Evolutionary conservation across 92 coral and sea anemone genomes (phyloP).

Genomic region (Actinernus sp.): DNA sequence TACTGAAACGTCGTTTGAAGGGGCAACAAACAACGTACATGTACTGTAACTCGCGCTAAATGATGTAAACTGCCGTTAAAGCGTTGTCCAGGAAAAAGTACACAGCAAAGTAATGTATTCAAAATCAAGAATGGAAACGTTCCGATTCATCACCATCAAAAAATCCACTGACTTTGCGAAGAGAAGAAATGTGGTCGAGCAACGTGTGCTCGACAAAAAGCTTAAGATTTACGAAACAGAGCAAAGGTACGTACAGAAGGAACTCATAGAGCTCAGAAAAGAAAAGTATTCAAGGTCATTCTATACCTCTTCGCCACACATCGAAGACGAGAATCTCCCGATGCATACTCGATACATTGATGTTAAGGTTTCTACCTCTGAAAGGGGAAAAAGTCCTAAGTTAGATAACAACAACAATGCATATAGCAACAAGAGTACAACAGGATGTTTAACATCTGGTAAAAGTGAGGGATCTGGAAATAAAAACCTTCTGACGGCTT

Average conservation of each 20-base stretch:
- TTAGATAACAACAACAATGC: background rate
- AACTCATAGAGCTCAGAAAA: conserved; percentile 38
- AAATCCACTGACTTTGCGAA: conserved; percentile 34
- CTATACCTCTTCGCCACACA: conserved; percentile 30
- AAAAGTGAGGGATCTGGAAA: background rate
- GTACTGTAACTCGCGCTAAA: no score
- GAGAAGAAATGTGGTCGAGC: conserved; percentile 42
- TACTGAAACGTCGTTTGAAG: no score
- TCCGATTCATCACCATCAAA: conserved; percentile 2
- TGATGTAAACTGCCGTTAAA: no score
- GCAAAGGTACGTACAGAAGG: conserved; percentile 14
- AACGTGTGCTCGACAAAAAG: conserved; percentile 31
- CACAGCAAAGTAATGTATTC: no score
- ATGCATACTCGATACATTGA: conserved; percentile 19
- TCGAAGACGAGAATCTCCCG: conserved; percentile 4
- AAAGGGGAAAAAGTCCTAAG: conserved; percentile 6
- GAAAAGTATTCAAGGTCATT: conserved; percentile 61
- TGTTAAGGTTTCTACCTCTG: conserved; percentile 13
- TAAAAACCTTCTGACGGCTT: conserved; percentile 7
- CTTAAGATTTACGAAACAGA: conserved; percentile 34
- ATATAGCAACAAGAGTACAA: background rate
- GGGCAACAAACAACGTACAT: no score
- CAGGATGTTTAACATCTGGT: background rate
- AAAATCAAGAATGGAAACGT: conserved; percentile 12
- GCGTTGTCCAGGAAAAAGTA: no score